A percentile compares a stretch with the other conserved stretches of the same genome.
These are phyloP conservation scores for Drosophila punjabiensis DNA, from an alignment of 1,140 invertebrate genomes.

Conservation along the genomic window DNA sequence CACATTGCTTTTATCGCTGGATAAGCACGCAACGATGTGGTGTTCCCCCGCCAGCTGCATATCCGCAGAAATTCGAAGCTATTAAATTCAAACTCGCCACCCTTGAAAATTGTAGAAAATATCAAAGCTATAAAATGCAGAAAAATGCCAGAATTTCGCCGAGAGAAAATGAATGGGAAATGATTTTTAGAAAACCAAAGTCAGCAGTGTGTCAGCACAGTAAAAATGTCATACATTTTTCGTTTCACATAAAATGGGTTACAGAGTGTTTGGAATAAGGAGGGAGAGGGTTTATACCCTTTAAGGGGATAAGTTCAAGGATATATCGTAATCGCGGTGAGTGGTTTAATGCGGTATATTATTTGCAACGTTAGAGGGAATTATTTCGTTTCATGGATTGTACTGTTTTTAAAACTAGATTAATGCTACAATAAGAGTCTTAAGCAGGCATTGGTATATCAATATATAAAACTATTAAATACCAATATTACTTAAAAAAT, in stretches of 20 bases:
- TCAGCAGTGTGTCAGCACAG: constrained; percentile 30
- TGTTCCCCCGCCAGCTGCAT: constrained; percentile 15
- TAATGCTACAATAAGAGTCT: no score
- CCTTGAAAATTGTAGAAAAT: constrained; percentile 28
- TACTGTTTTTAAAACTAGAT: no score
- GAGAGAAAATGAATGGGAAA: constrained; percentile 20
- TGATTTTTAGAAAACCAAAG: constrained; percentile 23
- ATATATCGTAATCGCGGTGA: neutral
- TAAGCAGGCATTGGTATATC: no score
- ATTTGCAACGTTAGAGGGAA: neutral
- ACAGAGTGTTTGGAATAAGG: neutral
- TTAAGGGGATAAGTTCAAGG: neutral
- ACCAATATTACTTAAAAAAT: no score
- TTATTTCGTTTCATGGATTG: no score
- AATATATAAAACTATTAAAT: no score
- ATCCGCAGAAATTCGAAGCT: constrained; percentile 16
- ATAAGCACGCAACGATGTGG: constrained; percentile 42
- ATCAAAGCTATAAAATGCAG: constrained; percentile 60
- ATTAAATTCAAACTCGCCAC: constrained; percentile 10
- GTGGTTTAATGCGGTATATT: neutral
- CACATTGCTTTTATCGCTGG: constrained; percentile 45
- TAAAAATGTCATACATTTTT: constrained; percentile 7
- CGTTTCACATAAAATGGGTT: constrained; percentile 14
- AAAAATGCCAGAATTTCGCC: constrained; percentile 24
- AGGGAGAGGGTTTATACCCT: neutral